Evolutionary conservation across 2,888 invertebrate genomes (phyloP), one percentile per base, ranked within the genome.

Genomic region (Agrotis clavis): DNA sequence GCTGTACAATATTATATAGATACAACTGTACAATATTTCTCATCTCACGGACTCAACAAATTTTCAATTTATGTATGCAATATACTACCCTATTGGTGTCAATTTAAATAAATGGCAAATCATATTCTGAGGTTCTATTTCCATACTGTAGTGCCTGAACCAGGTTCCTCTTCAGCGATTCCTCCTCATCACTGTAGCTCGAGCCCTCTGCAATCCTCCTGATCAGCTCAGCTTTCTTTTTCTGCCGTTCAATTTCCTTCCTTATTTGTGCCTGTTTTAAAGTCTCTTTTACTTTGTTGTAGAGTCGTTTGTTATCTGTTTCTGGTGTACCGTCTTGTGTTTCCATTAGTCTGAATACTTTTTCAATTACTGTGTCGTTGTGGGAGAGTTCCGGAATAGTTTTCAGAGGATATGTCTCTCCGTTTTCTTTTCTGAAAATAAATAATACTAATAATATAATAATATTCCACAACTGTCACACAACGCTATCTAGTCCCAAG

Each of bases 111-210:
- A 41, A 9, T 14, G 25, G 2, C 25, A 47, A 13, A 14, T 47
- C 1, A 14, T 1, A 48, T n/a, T 62, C 16, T 0, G 1, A 16
- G 3, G 51, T 64, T 5, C 2, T 47, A 4, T 67, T 74, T 1
- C 19, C 18, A n/a, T 63, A 14, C 2, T 59, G 35, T 5, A 79
- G 18, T 18, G 79, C 77, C n/a, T 13, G 25, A 1, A 57, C 21
- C 11, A 79, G 19, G 13, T 76, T 76, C 16, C 35, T 56, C 18
- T 35, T 76, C 30, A 79, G 19, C 0, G 56, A 48, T 0, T 35
- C 67, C 7, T 79, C 79, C 2, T 81, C 79, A 9, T 79, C 79
- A 35, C 79, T 81, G 11, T 75, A 76, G 11, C 77, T 79, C 0
- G 82, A 79, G 4, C 53, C 77, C 7, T 76, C 77, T 0, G 64